Evolutionary conservation across 2,113 vertebrate species (phyloP), one percentile per base, ranked within the genome.

Genomic region (Eulemur macaco): DNA sequence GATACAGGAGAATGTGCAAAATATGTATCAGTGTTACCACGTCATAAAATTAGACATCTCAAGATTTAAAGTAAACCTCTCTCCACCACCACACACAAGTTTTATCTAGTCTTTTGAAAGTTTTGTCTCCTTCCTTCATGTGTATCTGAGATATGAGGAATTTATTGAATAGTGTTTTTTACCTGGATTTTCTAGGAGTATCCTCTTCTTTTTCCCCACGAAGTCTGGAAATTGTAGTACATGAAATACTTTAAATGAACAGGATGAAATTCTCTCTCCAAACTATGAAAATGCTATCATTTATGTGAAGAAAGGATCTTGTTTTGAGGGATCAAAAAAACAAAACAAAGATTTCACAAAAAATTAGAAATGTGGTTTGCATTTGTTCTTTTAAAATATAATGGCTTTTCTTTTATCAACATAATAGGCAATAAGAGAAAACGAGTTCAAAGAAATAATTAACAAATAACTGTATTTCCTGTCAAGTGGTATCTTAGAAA

Each of bases 51-150:
- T n/a, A 47, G 39, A 47, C 10, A 39, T 78, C 37, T 12, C 4
- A 78, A 60, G 37, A 89, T 29, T 78, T 91, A 92, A 82, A 82
- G 20, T 54, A 73, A 93, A 88, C 9, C 6, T 3, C 25, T 45
- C 1, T 1, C 54, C 18, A 81, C 12, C 1, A 58, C 5, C 20
- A 23, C 2, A 21, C 2, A 90, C 2, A 27, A 1, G 29, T 45
- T 85, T 77, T 78, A 9, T 93, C 39, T 52, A 68, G 20, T 66
- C 23, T 34, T 85, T 68, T 52, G 18, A 73, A 47, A 6, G 1
- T 5, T 5, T 74, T 93, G 6, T 69, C 17, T 86, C 69, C 23
- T 47, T 25, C 47, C 68, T 17, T 31, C 39, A 71, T 37, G 4
- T 10, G 7, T 56, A 77, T n/a, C 12, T 56, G 54, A 74, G 8